phyloP scores from a whole-genome alignment of 92 coral and sea anemone species.

The Galaxea fascicularis region DNA sequence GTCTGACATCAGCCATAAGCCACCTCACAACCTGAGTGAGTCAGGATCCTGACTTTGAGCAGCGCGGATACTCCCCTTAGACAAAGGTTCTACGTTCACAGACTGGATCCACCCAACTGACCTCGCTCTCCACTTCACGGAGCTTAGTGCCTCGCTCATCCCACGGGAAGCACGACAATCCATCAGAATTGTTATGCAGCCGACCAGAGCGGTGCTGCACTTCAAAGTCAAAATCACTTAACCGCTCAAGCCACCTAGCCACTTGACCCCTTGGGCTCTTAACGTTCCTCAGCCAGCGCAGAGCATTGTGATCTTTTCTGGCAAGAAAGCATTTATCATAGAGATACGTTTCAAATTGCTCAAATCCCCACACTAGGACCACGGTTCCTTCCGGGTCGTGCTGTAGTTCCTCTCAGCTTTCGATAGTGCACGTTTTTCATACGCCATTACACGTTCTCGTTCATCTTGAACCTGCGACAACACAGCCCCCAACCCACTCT shows the following conservation, averaged over 20 bases:
- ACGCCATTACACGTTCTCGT: constrained; percentile 34
- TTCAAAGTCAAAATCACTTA: constrained; percentile 37
- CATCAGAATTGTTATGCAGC: constrained; percentile 27
- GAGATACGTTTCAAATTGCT: constrained; percentile 45
- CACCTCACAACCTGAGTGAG: constrained; percentile 23
- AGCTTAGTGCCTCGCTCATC: neutral
- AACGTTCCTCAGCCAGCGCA: constrained; percentile 37
- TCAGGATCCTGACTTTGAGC: constrained; percentile 31
- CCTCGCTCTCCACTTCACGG: neutral
- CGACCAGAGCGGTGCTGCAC: constrained; percentile 26
- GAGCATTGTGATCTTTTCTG: constrained; percentile 46
- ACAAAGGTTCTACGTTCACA: constrained; percentile 7
- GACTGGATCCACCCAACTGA: neutral
- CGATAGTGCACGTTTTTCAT: constrained; percentile 28
- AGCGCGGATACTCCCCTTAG: constrained; percentile 13
- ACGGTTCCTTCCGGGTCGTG: constrained; percentile 44
- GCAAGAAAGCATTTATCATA: constrained; percentile 6
- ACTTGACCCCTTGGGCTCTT: constrained; percentile 42
- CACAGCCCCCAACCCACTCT: constrained; percentile 16
- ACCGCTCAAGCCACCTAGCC: constrained; percentile 31
- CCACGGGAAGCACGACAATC: constrained; percentile 33
- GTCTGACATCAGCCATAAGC: constrained; percentile 24
- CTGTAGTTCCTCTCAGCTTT: constrained; percentile 50
- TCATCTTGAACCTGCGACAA: constrained; percentile 32
- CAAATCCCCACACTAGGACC: constrained; percentile 41